A percentile compares a stretch with the other conserved stretches of the same genome.
Evolutionary conservation across 2,113 vertebrate species (phyloP).

Genomic region (Hyperopisus bebe): DNA sequence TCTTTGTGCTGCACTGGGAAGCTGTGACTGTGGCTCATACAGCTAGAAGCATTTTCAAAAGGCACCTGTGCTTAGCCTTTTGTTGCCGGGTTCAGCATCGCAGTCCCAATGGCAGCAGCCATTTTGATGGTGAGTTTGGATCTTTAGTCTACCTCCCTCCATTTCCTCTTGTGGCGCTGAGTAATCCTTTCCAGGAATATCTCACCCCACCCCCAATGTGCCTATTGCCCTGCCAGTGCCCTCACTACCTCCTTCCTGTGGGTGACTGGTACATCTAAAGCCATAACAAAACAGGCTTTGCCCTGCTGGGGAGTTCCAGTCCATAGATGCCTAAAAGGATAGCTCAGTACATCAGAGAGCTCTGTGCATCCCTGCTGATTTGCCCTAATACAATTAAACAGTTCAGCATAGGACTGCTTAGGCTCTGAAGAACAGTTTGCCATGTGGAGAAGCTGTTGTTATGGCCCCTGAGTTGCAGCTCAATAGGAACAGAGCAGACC

Average conservation of each 20-base stretch:
- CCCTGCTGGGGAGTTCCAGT: not conserved
- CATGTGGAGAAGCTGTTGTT: not conserved
- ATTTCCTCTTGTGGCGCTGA: not conserved
- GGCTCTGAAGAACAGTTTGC: not conserved
- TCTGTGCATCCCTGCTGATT: not conserved
- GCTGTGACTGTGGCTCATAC: not conserved
- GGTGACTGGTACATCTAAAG: not conserved
- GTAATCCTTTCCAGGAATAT: not conserved
- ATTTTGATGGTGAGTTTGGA: not conserved
- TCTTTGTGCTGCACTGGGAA: not conserved
- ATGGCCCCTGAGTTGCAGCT: not conserved
- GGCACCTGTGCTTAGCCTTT: not conserved
- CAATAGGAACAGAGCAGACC: not conserved
- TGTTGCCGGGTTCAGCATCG: not conserved
- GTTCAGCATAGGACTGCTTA: not conserved
- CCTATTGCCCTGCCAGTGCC: not conserved
- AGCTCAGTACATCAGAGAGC: not conserved
- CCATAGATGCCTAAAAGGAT: not conserved
- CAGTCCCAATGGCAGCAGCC: not conserved
- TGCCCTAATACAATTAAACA: not conserved
- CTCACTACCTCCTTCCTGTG: not conserved
- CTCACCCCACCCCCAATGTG: not conserved
- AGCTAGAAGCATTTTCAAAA: not conserved
- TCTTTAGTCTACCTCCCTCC: not conserved
- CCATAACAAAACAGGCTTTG: not conserved